A percentile compares a stretch with the other conserved stretches of the same genome.
Evolutionary conservation across 2,113 vertebrate species (phyloP).

Genomic region (Emberiza fucata): DNA sequence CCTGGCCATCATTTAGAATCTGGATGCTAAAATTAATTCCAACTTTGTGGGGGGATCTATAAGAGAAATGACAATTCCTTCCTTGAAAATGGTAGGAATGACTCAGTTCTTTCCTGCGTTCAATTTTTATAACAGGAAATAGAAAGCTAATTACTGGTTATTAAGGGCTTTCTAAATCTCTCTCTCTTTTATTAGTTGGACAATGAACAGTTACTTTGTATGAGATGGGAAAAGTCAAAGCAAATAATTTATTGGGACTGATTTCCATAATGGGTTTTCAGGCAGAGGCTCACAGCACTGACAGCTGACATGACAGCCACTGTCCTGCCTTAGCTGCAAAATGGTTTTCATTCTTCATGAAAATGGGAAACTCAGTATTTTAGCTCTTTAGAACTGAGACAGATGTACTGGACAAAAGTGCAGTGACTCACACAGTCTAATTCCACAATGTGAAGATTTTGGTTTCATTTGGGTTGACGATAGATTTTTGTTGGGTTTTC

Average conservation of each 20-base stretch:
- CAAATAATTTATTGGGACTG: conserved; percentile 76
- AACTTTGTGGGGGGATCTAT: conserved; percentile 29
- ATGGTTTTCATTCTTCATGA: conserved; percentile 1
- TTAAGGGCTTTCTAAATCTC: conserved; percentile 69
- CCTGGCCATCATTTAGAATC: conserved; percentile 2
- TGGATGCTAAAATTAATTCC: conserved; percentile 69
- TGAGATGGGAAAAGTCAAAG: conserved; percentile 69
- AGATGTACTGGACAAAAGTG: neutral
- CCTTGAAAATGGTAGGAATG: conserved; percentile 44
- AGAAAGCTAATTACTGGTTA: conserved; percentile 78
- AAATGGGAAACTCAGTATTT: neutral
- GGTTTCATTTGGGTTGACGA: accelerated
- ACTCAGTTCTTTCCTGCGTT: conserved; percentile 61
- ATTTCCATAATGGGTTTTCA: conserved; percentile 68
- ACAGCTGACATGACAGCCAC: conserved; percentile 27
- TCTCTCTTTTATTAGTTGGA: conserved; percentile 54
- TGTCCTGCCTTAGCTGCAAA: conserved; percentile 36
- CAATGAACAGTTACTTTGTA: conserved; percentile 73
- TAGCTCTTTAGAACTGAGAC: neutral
- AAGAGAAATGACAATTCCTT: conserved; percentile 51
- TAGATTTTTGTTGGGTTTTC: neutral
- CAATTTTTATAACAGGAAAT: conserved; percentile 79
- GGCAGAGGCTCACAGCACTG: conserved; percentile 54
- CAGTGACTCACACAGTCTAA: neutral
- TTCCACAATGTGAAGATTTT: neutral